Base-by-base conservation (phyloP, 1,140 invertebrate genomes). In the Habropoda laboriosa region DNA sequence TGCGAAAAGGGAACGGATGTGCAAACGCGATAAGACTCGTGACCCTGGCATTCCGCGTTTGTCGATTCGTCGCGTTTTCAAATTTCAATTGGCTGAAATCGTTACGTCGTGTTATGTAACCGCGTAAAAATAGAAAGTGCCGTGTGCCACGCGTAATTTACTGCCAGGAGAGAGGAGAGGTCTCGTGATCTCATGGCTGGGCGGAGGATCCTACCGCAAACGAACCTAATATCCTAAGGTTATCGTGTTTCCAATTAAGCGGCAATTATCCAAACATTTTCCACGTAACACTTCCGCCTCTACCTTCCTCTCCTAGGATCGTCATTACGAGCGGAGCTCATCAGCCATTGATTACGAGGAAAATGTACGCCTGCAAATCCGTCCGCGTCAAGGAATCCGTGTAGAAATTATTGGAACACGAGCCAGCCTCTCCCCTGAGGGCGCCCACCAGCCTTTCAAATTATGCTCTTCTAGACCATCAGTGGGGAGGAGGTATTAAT, bases 21-120 rank as follows among this genome's bases (percentile, higher is more conserved):
- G n/a, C n/a, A n/a, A n/a, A n/a, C 21, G 53, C 38, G 60, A 79
- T 73, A 60, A 79, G 68, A 83, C 80, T 74, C 80, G 57, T 16
- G 75, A 83, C 74, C 75, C 75, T 83, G 80, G 75, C 74, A 79
- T 83, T 83, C 79, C 53, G 61, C 27, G 51, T n/a, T n/a, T n/a
- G n/a, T 32, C 32, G 12, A 47, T 35, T 42, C 40, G 18, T 51
- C 18, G 49, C 1, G 12, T 40, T 63, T 2, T 40, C 61, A n/a
- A 42, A 42, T 63, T 63, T 42, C n/a, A 63, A 63, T 63, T n/a
- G n/a, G 6, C 2, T 18, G 16, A 3, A 7, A 16, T 16, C n/a
- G 61, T 63, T 42, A 63, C 61, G 61, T 27, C 27, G 32, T 6
- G 1, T 8, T 24, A 12, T 63, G 38, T 64, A 64, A 42, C 18